Evolutionary conservation across 2,113 vertebrate genomes (phyloP), one percentile per base, ranked within the genome.

Genomic region (Macquaria australasica): DNA sequence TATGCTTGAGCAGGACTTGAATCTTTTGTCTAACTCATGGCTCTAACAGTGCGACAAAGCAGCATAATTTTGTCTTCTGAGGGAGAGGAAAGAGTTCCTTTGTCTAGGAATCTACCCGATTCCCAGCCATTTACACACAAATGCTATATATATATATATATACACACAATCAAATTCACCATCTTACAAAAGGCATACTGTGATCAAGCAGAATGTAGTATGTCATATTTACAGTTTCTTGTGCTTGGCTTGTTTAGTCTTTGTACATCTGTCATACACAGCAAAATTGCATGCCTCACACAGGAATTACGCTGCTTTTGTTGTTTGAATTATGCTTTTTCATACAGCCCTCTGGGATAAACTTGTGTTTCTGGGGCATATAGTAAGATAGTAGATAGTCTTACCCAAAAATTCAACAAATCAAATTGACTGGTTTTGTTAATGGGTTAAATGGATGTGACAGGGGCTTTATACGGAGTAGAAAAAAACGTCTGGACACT

Each of bases 401-500:
- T 28, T 41, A 59, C 15, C 45, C 5, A 34, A 34, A 34, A 34
- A 34, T 31, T 48, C 8, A 28, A 34, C 28, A 48, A 48, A 48
- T 67, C 23, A 48, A 48, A 48, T 48, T 4, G 15, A 16, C 51
- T 60, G 7, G 14, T 68, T 28, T 28, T 81, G 41, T 56, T 62
- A 75, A 43, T 66, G 28, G 20, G 14, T 60, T 85, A 25, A 37
- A 53, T 11, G 10, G 28, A 63, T 45, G 6, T 67, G 53, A 70
- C 70, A 67, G 10, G 43, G 69, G 31, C 37, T 73, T 77, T 39
- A 39, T 73, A 41, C 3, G 11, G 15, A 34, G n/a, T 64, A 64
- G 59, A n/a, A 60, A 48, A 69, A 48, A 48, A 62, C 3, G 9
- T 51, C 62, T 81, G 71, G 68, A 74, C n/a, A 73, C 37, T 39